Conservation (phyloP, 2,888 invertebrate genomes). For the Drosophila nigricruria region DNA sequence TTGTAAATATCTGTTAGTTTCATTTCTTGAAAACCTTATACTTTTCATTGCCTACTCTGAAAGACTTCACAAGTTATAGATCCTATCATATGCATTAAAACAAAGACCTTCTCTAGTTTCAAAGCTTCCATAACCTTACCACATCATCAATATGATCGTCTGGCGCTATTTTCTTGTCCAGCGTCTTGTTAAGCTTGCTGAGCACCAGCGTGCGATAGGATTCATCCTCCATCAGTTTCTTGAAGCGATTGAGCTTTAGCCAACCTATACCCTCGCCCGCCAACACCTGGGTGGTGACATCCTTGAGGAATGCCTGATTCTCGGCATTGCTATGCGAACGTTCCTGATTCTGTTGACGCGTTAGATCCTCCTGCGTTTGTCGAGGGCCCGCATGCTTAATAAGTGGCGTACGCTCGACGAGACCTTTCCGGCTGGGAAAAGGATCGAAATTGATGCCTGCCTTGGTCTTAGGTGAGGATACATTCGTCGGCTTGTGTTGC, state of each 20-base stretch:
- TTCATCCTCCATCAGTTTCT: conserved; percentile 99
- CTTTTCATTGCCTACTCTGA: too few species aligned
- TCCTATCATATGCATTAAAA: too few species aligned
- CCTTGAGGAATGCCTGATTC: conserved; percentile 97
- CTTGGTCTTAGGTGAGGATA: conserved; percentile 64
- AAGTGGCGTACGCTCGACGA: conserved; percentile 95
- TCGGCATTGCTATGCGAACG: conserved; percentile 92
- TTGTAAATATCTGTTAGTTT: neutral
- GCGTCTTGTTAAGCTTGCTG: conserved; percentile 96
- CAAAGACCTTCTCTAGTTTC: neutral
- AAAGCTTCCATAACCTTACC: conserved; percentile 86
- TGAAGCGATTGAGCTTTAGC: conserved; percentile 96
- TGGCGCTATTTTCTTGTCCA: conserved; percentile 96
- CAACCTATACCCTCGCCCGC: conserved; percentile 91
- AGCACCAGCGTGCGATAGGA: conserved; percentile 98
- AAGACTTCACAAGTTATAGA: neutral
- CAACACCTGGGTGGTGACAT: conserved; percentile 87
- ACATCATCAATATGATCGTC: conserved; percentile 99
- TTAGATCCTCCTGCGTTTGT: conserved; percentile 88
- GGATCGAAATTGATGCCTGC: conserved; percentile 89
- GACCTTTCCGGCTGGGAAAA: conserved; percentile 92
- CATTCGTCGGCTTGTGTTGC: conserved; percentile 17
- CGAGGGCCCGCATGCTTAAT: conserved; percentile 92
- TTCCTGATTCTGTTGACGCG: conserved; percentile 89
- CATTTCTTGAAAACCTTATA: neutral